Evolutionary conservation across 2,888 invertebrate genomes (phyloP).

Genomic region (Chalcosyrphus nemorum): DNA sequence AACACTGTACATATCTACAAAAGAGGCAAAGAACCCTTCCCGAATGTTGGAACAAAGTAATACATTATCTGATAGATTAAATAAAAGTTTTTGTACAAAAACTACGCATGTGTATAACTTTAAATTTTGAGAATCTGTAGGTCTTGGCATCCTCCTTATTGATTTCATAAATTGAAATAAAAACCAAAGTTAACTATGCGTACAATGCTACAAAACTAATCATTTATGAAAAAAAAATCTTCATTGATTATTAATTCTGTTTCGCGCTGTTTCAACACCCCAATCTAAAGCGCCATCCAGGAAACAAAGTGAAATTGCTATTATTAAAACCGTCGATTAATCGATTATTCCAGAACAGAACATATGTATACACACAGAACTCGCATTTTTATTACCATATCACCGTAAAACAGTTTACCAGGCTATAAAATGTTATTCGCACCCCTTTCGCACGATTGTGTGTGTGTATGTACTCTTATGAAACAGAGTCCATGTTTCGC

Average conservation of each 20-base stretch:
- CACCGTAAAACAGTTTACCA: constrained; percentile 55
- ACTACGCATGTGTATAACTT: too few species aligned
- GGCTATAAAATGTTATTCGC: constrained; percentile 56
- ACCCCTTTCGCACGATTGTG: constrained; percentile 26
- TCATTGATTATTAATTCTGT: background rate
- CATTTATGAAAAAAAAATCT: background rate
- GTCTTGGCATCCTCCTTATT: too few species aligned
- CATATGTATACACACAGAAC: background rate
- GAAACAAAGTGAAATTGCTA: background rate
- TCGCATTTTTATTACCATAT: constrained; percentile 52
- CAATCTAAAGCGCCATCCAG: background rate
- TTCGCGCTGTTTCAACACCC: background rate
- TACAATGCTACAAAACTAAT: too few species aligned
- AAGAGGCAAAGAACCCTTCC: too few species aligned
- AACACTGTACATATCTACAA: too few species aligned
- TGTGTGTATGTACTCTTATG: constrained; percentile 19
- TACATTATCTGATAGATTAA: too few species aligned
- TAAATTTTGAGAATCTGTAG: too few species aligned
- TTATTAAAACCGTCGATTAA: constrained; percentile 38
- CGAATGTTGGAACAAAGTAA: too few species aligned
- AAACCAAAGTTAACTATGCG: too few species aligned
- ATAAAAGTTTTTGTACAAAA: too few species aligned
- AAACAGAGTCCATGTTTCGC: constrained; percentile 28
- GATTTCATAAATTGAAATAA: too few species aligned
- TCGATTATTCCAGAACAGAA: constrained; percentile 25